Conservation (phyloP, 2,113 vertebrate species). For the Takifugu bimaculatus region DNA sequence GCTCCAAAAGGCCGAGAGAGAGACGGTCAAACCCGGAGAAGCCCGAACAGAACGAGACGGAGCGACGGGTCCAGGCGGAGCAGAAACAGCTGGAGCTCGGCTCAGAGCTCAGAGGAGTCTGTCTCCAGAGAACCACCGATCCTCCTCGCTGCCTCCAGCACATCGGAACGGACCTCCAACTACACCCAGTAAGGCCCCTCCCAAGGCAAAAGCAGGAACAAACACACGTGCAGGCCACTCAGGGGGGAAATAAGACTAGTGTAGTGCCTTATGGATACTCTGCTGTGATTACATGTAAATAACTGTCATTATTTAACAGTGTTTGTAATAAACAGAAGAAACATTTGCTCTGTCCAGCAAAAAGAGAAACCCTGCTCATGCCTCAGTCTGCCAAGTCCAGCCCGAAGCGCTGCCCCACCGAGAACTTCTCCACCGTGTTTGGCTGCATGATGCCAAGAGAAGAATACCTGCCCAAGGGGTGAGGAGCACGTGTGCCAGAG, state of each 20-base stretch:
- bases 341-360: conserved; percentile 68
- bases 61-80: neutral
- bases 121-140: conserved; percentile 79
- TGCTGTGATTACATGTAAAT: no score
- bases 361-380: conserved; percentile 84
- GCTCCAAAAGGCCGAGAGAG: conserved; percentile 36
- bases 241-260: neutral
- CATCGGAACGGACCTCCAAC: conserved; percentile 66
- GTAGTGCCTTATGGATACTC: no score
- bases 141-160: conserved; percentile 85
- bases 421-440: conserved; percentile 93
- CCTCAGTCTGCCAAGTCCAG: conserved; percentile 87
- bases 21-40: conserved; percentile 11
- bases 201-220: neutral
- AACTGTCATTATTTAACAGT: neutral
- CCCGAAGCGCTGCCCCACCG: conserved; percentile 92
- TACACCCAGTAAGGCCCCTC: conserved; percentile 78
- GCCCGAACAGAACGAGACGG: neutral
- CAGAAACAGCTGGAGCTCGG: conserved; percentile 32
- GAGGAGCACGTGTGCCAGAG: conserved; percentile 1
- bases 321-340: neutral
- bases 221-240: neutral
- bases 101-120: conserved; percentile 78
- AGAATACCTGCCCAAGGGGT: conserved; percentile 80
- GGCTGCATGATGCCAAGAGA: conserved; percentile 80